phyloP scores from a whole-genome alignment of 1,140 invertebrate species.

The Megalonaias nervosa region DNA sequence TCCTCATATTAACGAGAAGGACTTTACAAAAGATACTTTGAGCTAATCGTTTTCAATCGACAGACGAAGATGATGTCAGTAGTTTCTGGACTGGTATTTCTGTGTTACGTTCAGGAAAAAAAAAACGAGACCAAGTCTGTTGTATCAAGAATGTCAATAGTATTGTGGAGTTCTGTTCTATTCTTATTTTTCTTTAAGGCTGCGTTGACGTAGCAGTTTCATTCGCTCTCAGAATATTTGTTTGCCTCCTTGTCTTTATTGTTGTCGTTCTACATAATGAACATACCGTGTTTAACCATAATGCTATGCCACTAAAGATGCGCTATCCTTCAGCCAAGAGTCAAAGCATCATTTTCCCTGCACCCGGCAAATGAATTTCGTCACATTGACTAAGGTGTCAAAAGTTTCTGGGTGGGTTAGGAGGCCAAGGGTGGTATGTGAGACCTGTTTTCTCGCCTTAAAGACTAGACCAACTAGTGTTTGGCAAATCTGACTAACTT shows the following conservation, averaged over 20 bases:
- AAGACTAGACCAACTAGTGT: conserved; percentile 26
- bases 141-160: too few relatives aligned
- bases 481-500: conserved; percentile 6
- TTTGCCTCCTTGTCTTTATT: conserved; percentile 3
- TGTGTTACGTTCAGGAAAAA: too few relatives aligned
- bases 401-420: conserved; percentile 8
- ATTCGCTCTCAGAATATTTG: conserved; percentile 8
- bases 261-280: conserved; percentile 4
- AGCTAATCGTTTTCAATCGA: too few relatives aligned
- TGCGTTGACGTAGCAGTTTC: conserved; percentile 20
- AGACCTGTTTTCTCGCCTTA: conserved; percentile 1
- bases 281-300: conserved; percentile 11
- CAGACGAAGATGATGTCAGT: too few relatives aligned
- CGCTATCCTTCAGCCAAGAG: conserved; percentile 14
- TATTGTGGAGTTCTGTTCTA: not conserved
- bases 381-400: conserved; percentile 15
- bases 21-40: too few relatives aligned
- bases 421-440: not conserved
- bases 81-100: too few relatives aligned
- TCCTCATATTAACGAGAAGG: too few relatives aligned
- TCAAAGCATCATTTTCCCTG: conserved; percentile 6
- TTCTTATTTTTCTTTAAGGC: conserved; percentile 10
- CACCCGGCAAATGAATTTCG: conserved; percentile 5
- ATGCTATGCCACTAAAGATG: conserved; percentile 8
- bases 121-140: too few relatives aligned